These are phyloP conservation scores for Paraplagusia blochii DNA, from an alignment of 2,113 vertebrate species.

Conservation along the genomic window DNA sequence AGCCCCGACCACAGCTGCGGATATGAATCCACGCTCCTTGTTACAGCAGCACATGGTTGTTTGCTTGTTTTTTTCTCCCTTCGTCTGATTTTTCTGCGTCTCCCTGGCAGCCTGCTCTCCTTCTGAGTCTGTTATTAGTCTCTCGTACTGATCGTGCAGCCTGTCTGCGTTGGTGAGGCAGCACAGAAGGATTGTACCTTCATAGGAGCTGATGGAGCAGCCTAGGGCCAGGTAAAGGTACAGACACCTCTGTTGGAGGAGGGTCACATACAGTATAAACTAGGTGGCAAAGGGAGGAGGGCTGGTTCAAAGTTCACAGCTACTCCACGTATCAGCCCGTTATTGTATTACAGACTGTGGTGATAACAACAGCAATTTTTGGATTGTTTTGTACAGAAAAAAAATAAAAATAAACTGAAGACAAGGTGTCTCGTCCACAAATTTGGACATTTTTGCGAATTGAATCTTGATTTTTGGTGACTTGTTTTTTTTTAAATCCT, in stretches of 20 bases:
- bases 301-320: constrained; percentile 28
- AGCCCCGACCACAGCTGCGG: constrained; percentile 78
- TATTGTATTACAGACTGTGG: neutral
- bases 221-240: constrained; percentile 54
- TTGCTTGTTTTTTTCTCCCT: constrained; percentile 27
- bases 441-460: no score
- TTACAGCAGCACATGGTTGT: constrained; percentile 72
- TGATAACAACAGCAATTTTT: neutral
- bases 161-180: constrained; percentile 29
- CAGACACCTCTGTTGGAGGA: constrained; percentile 20
- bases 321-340: no score
- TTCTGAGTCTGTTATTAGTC: constrained; percentile 27
- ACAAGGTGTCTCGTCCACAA: no score
- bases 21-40: constrained; percentile 72
- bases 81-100: constrained; percentile 26
- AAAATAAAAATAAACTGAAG: no score
- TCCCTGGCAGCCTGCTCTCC: constrained; percentile 48
- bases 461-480: no score
- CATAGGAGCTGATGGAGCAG: constrained; percentile 31
- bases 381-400: no score
- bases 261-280: neutral
- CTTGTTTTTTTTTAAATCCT: no score
- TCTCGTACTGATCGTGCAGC: constrained; percentile 23
- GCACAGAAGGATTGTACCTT: constrained; percentile 35
- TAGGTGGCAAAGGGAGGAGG: constrained; percentile 16